Conservation (phyloP, 2,113 vertebrate species). For the Phyllostomus hastatus region DNA sequence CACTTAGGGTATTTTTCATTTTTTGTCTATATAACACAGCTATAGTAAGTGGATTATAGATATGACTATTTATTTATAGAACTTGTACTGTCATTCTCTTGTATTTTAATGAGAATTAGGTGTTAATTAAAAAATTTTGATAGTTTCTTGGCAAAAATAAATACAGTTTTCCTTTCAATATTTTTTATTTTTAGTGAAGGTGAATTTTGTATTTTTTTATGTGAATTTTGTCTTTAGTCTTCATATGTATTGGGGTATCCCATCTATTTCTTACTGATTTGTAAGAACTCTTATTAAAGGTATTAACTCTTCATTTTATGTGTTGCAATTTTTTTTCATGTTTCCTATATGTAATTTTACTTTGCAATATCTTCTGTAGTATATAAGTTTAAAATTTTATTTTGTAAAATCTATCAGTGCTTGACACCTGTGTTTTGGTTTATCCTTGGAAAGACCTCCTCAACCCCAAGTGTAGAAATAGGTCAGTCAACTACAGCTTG, state of each 20-base stretch:
- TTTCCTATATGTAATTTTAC: neutral
- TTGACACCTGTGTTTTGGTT: neutral
- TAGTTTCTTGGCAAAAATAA: neutral
- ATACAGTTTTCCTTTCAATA: neutral
- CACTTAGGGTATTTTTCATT: neutral
- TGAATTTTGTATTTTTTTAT: constrained; percentile 5
- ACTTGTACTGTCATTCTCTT: neutral
- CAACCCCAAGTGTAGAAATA: neutral
- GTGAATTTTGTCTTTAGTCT: neutral
- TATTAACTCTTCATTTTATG: neutral
- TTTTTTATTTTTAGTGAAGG: neutral
- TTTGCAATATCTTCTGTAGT: neutral
- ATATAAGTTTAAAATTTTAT: neutral
- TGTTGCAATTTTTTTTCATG: neutral
- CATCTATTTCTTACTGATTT: neutral
- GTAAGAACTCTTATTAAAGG: neutral
- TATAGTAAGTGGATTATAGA: neutral
- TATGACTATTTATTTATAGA: neutral
- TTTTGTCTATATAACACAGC: neutral
- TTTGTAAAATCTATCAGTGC: neutral
- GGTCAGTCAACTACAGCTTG: neutral
- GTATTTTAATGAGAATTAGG: neutral
- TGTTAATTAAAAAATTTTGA: neutral
- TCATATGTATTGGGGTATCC: neutral
- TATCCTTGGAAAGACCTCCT: neutral